Percentiles rank a stretch among this genome's conserved stretches.
phyloP scores from a whole-genome alignment of 1,140 invertebrate genomes.

The Drosophila orosa region DNA sequence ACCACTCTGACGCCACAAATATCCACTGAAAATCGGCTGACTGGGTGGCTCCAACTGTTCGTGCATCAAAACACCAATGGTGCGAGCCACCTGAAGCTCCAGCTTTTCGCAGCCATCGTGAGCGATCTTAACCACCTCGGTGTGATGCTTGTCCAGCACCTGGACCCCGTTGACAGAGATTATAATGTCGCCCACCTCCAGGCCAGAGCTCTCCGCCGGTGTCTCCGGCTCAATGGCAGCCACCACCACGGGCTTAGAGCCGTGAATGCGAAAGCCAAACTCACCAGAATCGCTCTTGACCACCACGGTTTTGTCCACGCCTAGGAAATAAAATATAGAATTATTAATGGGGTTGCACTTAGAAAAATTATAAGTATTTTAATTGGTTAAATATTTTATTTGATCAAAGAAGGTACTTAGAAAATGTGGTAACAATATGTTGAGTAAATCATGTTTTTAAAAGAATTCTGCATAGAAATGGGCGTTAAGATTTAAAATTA shows the following conservation, averaged over 20 bases:
- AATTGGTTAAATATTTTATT: too few relatives aligned
- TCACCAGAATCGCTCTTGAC: conserved; percentile 93
- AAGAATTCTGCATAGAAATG: too few relatives aligned
- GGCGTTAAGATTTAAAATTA: too few relatives aligned
- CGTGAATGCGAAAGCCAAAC: conserved; percentile 98
- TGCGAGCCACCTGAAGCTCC: conserved; percentile 94
- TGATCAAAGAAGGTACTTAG: too few relatives aligned
- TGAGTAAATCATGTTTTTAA: too few relatives aligned
- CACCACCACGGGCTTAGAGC: conserved; percentile 97
- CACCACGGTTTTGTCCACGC: conserved; percentile 93
- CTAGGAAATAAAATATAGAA: conserved; percentile 85
- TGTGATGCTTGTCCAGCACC: conserved; percentile 96
- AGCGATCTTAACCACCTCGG: conserved; percentile 97
- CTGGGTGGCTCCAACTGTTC: conserved; percentile 86
- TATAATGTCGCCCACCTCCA: conserved; percentile 97
- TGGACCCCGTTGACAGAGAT: conserved; percentile 95
- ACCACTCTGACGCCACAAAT: conserved; percentile 90
- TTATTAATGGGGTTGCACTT: conserved; percentile 25
- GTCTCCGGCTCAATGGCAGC: conserved; percentile 96
- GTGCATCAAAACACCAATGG: conserved; percentile 91
- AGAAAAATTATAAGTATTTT: too few relatives aligned
- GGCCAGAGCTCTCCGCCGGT: conserved; percentile 94
- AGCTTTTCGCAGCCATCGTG: conserved; percentile 94
- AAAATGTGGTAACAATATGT: too few relatives aligned
- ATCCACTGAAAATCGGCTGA: conserved; percentile 90